Percentiles rank a stretch among this genome's conserved stretches.
phyloP scores from a whole-genome alignment of 2,113 vertebrate genomes.

The Indri indri region DNA sequence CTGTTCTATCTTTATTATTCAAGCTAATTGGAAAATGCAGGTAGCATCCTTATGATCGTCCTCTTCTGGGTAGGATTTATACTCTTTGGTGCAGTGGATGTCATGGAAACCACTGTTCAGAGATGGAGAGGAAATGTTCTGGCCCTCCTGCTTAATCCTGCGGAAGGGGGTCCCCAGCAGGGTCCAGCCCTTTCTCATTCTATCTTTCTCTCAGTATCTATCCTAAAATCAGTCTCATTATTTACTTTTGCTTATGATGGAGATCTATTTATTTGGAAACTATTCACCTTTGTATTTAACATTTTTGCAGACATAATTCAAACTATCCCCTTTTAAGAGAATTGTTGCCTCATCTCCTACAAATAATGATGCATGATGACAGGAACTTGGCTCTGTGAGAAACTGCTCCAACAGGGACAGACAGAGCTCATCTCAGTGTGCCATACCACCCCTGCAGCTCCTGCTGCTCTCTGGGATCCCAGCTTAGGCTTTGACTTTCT shows the following conservation, averaged over 20 bases:
- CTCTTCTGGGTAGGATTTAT: background rate
- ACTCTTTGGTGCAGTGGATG: background rate
- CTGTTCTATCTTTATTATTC: constrained; percentile 42
- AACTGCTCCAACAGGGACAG: background rate
- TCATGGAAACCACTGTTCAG: background rate
- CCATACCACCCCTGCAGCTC: background rate
- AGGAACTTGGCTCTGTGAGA: constrained; percentile 22
- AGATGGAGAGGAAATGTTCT: background rate
- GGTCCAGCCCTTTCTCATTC: background rate
- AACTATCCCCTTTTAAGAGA: background rate
- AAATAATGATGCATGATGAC: constrained; percentile 18
- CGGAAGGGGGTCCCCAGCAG: background rate
- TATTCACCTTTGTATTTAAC: background rate
- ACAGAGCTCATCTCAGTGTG: background rate
- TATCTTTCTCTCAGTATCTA: background rate
- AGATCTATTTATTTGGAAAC: constrained; percentile 21
- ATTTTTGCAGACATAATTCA: background rate
- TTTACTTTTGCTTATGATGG: background rate
- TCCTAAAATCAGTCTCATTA: background rate
- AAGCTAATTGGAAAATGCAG: constrained; percentile 7
- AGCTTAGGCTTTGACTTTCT: background rate
- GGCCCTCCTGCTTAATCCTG: background rate
- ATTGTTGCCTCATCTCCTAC: background rate
- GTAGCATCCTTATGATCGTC: background rate
- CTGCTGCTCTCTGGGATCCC: background rate